Evolutionary conservation across 2,797 vertebrate genomes (phyloP).

Genomic region (Epinephelus coioides): DNA sequence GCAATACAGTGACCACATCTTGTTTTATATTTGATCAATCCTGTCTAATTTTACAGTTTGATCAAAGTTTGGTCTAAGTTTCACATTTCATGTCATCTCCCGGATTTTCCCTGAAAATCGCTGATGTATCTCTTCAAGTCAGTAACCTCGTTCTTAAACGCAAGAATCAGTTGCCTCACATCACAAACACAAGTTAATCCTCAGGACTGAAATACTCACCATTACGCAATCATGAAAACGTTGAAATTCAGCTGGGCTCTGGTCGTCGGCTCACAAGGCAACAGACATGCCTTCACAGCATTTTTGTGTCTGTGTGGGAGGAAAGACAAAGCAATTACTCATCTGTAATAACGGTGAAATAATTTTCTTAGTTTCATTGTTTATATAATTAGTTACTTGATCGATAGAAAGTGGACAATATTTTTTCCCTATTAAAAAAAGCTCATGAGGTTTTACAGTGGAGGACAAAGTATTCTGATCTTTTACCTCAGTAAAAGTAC

Average conservation of each 20-base stretch:
- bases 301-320: slow-evolving; percentile 6
- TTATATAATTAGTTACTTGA: background rate
- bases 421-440: background rate
- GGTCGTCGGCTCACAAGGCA: slow-evolving; percentile 14
- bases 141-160: slow-evolving; percentile 22
- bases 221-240: slow-evolving; percentile 45
- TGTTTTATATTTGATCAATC: too few relatives aligned
- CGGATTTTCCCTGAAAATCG: too few relatives aligned
- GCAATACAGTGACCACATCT: too few relatives aligned
- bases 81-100: too few relatives aligned
- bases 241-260: slow-evolving; percentile 15
- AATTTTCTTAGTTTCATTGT: background rate
- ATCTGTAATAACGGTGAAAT: background rate
- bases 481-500: too few relatives aligned
- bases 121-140: background rate
- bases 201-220: slow-evolving; percentile 57
- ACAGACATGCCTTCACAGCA: slow-evolving; percentile 31
- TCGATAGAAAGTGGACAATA: background rate
- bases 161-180: background rate
- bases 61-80: too few relatives aligned
- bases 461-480: too few relatives aligned
- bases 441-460: background rate
- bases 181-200: background rate
- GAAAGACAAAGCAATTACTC: slow-evolving; percentile 14
- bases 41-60: too few relatives aligned